A percentile compares a stretch with the other conserved stretches of the same genome.
Evolutionary conservation across 2,888 invertebrate genomes (phyloP).

Genomic region (Sphecodes monilicornis): DNA sequence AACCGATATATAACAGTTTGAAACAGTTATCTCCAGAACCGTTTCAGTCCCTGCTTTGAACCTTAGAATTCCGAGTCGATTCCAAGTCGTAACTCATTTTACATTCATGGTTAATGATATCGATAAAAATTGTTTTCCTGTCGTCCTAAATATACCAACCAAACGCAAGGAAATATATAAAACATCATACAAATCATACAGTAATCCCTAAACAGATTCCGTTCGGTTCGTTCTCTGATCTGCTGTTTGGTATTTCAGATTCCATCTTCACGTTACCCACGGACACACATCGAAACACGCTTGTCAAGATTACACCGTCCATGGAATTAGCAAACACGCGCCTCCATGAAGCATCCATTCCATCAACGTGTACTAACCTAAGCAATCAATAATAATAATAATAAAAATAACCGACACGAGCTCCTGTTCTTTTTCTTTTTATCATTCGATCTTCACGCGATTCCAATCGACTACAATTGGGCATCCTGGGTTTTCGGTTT

Average conservation of each 20-base stretch:
- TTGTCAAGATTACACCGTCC: neutral
- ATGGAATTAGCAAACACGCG: neutral
- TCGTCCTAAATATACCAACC: neutral
- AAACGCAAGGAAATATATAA: neutral
- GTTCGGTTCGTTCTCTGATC: conserved; percentile 13
- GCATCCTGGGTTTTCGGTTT: too few species aligned
- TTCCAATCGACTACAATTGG: conserved; percentile 17
- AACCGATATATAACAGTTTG: too few species aligned
- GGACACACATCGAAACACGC: neutral
- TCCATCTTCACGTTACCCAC: neutral
- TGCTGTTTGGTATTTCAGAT: conserved; percentile 34
- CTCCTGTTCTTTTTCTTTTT: neutral
- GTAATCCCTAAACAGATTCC: neutral
- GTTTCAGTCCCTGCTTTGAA: too few species aligned
- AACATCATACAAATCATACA: neutral
- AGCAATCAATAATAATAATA: neutral
- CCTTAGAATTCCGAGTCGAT: neutral
- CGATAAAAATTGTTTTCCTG: too few species aligned
- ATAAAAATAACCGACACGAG: neutral
- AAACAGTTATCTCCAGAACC: too few species aligned
- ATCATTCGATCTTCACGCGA: neutral
- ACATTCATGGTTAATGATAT: too few species aligned
- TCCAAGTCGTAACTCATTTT: neutral
- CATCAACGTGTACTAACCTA: neutral
- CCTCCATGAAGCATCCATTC: neutral